phyloP scores from a whole-genome alignment of 1,140 invertebrate genomes.

The Drosophila arizonae region DNA sequence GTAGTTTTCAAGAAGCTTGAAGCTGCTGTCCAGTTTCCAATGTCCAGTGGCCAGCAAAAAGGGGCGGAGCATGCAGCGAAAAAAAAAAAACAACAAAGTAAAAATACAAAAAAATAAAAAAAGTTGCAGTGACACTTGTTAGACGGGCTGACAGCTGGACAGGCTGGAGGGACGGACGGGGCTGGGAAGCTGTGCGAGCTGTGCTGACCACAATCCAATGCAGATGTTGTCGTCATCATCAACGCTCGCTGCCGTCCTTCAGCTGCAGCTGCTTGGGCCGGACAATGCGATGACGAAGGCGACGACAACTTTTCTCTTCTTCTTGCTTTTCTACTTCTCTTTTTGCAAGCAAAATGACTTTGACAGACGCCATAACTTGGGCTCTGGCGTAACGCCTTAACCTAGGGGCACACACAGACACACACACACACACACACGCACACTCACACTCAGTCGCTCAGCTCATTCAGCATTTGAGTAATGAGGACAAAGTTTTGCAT shows the following conservation, averaged over 20 bases:
- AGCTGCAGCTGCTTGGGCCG: constrained; percentile 56
- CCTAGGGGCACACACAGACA: constrained; percentile 58
- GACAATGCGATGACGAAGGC: constrained; percentile 46
- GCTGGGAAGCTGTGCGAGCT: constrained; percentile 33
- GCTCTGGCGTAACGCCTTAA: constrained; percentile 72
- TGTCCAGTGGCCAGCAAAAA: constrained; percentile 54
- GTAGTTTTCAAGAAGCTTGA: constrained; percentile 20
- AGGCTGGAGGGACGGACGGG: constrained; percentile 55
- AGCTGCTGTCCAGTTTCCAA: constrained; percentile 26
- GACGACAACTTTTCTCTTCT: constrained; percentile 51
- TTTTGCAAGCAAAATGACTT: constrained; percentile 63
- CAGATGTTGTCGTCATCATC: constrained; percentile 71
- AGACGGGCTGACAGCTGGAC: constrained; percentile 78
- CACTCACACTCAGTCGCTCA: constrained; percentile 7
- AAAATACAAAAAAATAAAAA: constrained; percentile 22
- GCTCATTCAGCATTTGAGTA: constrained; percentile 51
- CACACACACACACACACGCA: constrained; percentile 4
- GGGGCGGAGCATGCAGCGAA: constrained; percentile 34
- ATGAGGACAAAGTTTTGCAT: constrained; percentile 81
- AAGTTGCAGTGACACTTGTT: constrained; percentile 80
- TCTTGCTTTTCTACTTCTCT: too few species aligned
- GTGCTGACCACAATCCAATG: constrained; percentile 54
- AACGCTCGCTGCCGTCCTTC: constrained; percentile 66
- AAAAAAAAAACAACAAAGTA: background rate
- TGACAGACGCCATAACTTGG: constrained; percentile 81